Evolutionary conservation across 2,113 vertebrate species (phyloP).

Genomic region (Pluvianellus socialis): DNA sequence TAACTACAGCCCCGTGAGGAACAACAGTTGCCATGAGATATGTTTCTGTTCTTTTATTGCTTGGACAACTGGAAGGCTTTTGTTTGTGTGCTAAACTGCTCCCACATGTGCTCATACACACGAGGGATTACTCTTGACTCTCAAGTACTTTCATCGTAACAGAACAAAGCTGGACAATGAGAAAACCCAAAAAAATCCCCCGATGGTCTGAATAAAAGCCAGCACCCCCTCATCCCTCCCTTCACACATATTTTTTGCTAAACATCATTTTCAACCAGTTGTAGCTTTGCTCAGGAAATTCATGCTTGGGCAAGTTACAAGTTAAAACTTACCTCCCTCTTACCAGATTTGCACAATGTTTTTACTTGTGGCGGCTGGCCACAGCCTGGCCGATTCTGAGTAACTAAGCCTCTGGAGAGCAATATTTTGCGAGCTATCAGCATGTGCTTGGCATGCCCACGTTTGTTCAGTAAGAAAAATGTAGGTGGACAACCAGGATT

Average conservation of each 20-base stretch:
- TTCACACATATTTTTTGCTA: not conserved
- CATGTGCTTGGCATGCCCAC: not conserved
- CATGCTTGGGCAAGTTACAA: constrained; percentile 19
- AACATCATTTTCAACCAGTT: not conserved
- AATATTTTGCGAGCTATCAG: not conserved
- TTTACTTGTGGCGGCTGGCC: not conserved
- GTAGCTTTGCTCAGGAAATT: constrained; percentile 4
- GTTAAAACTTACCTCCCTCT: constrained; percentile 8
- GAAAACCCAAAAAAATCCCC: not conserved
- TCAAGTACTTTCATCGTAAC: not conserved
- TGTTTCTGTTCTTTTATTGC: not conserved
- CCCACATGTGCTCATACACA: not conserved
- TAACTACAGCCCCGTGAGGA: not conserved
- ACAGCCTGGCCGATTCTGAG: not conserved
- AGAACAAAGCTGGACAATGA: not conserved
- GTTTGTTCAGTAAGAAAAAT: not conserved
- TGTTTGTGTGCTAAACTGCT: not conserved
- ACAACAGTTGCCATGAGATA: not conserved
- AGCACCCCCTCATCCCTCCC: not conserved
- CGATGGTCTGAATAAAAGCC: not conserved
- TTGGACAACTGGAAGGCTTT: not conserved
- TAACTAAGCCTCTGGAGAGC: constrained; percentile 3
- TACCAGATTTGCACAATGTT: constrained; percentile 3
- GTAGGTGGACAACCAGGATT: constrained; percentile 19
- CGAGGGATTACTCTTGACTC: not conserved